phyloP scores from a whole-genome alignment of 2,888 invertebrate genomes.

The Ectropis crepuscularia region DNA sequence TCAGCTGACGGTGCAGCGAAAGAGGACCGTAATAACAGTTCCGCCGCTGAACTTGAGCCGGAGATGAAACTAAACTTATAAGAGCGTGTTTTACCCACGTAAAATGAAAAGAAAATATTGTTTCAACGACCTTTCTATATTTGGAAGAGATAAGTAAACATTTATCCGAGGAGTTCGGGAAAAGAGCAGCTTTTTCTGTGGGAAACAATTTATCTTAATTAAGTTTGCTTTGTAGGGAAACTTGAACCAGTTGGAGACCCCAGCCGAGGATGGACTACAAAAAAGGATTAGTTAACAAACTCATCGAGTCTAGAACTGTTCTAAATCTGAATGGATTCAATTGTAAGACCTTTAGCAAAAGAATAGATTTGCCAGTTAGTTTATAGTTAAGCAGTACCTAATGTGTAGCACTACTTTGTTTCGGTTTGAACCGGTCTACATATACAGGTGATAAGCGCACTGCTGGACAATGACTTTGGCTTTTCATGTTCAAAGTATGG shows the following conservation, averaged over 20 bases:
- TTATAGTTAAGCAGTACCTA: too few relatives aligned
- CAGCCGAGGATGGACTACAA: neutral
- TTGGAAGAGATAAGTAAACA: constrained; percentile 13
- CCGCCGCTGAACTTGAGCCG: constrained; percentile 14
- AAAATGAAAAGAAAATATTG: constrained; percentile 13
- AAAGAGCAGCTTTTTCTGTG: constrained; percentile 6
- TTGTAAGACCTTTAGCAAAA: too few relatives aligned
- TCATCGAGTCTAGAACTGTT: too few relatives aligned
- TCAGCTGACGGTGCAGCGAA: constrained; percentile 21
- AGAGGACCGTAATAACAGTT: constrained; percentile 16
- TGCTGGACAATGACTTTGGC: too few relatives aligned
- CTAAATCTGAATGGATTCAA: too few relatives aligned
- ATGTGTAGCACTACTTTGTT: too few relatives aligned
- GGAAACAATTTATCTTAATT: constrained; percentile 8
- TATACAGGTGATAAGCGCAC: too few relatives aligned
- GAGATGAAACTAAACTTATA: constrained; percentile 23
- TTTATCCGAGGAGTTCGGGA: neutral
- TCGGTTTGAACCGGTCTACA: too few relatives aligned
- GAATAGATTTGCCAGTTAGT: too few relatives aligned
- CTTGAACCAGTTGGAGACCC: neutral
- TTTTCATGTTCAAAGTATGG: too few relatives aligned
- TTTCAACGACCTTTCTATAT: constrained; percentile 9
- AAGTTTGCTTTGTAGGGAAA: neutral
- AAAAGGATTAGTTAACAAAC: neutral
- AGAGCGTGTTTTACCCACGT: neutral